These are phyloP conservation scores for Papilio glaucus DNA, from an alignment of 1,140 invertebrate species.

Conservation along the genomic window DNA sequence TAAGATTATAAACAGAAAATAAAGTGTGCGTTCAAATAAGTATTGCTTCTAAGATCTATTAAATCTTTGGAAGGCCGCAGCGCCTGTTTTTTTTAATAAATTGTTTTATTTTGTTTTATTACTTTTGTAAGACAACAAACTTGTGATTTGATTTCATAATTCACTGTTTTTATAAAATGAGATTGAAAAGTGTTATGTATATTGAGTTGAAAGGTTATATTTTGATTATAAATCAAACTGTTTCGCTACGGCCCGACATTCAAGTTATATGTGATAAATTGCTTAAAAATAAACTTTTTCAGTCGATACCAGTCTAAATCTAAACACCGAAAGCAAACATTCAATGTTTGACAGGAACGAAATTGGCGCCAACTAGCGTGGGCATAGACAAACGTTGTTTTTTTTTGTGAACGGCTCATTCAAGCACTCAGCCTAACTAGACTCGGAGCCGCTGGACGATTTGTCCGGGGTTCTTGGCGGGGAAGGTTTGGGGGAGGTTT, in stretches of 20 bases:
- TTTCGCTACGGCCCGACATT: constrained; percentile 1
- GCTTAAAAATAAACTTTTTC: constrained; percentile 37
- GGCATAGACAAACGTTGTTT: neutral
- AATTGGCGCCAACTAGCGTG: constrained; percentile 27
- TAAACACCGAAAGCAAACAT: constrained; percentile 36
- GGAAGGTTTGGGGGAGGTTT: constrained; percentile 60
- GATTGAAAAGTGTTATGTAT: neutral
- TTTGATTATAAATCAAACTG: neutral
- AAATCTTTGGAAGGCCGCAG: constrained; percentile 6
- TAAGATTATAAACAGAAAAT: neutral
- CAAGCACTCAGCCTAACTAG: constrained; percentile 45
- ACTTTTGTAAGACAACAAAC: too few relatives aligned
- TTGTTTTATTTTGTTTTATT: neutral
- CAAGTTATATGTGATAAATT: constrained; percentile 24
- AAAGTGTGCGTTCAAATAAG: neutral
- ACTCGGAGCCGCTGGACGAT: constrained; percentile 61
- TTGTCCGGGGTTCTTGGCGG: constrained; percentile 65
- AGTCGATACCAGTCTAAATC: constrained; percentile 37
- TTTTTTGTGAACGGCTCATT: constrained; percentile 28
- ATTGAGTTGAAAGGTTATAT: neutral
- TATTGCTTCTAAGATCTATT: constrained; percentile 1
- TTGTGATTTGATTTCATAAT: too few relatives aligned
- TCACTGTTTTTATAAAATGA: too few relatives aligned
- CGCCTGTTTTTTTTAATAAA: neutral
- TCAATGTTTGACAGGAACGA: constrained; percentile 36